A percentile compares a stretch with the other conserved stretches of the same genome.
These are phyloP conservation scores for Sinelater perroti DNA, from an alignment of 2,888 invertebrate species.

Conservation along the genomic window DNA sequence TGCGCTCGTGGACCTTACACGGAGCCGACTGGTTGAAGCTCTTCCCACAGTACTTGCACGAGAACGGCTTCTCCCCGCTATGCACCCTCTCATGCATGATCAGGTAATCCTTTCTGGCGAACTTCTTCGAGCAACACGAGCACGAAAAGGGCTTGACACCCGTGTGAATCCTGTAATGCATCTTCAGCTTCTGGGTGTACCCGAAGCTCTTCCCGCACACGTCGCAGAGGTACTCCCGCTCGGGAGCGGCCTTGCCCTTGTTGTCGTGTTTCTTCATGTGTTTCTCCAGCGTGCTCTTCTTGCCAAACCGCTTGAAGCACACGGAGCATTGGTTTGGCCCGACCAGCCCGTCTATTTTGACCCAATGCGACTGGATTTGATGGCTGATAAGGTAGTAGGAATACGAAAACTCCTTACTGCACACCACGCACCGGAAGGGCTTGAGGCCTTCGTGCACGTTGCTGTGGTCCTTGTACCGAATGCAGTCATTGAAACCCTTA, in stretches of 20 bases:
- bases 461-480: conserved; percentile 65
- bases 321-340: conserved; percentile 57
- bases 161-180: conserved; percentile 54
- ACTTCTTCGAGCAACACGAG: conserved; percentile 53
- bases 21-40: conserved; percentile 69
- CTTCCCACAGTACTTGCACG: conserved; percentile 70
- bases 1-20: conserved; percentile 68
- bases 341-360: conserved; percentile 58
- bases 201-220: conserved; percentile 55
- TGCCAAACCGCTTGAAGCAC: conserved; percentile 53
- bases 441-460: conserved; percentile 65
- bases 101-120: conserved; percentile 60
- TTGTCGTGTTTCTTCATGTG: conserved; percentile 65
- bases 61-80: conserved; percentile 70
- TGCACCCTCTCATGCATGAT: conserved; percentile 70
- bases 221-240: conserved; percentile 54
- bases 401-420: conserved; percentile 63
- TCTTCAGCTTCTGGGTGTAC: conserved; percentile 51
- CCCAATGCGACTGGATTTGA: conserved; percentile 53
- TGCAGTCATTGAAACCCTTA: conserved; percentile 65
- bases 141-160: conserved; percentile 53
- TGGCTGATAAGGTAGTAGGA: conserved; percentile 63
- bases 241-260: conserved; percentile 50
- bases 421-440: conserved; percentile 64
- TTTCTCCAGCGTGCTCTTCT: conserved; percentile 56